Base-by-base conservation (phyloP, 2,113 vertebrate species). In the Delphinus delphis region DNA sequence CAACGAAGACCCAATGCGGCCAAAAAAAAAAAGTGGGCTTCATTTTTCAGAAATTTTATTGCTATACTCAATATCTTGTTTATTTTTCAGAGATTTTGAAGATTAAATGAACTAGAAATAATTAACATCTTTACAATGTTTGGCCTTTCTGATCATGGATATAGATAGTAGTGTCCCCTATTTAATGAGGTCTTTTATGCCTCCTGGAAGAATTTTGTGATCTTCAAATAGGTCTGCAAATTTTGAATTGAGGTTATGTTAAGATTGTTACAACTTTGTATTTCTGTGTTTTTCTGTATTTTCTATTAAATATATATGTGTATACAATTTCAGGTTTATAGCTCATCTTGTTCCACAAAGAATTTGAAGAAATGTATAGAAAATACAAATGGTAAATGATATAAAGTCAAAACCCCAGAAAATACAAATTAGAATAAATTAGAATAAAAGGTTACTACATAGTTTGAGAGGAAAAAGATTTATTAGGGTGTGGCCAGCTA, bases 41-140 rank as follows among this genome's bases (percentile, higher is more conserved):
- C 21, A 26, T 90, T 92, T 81, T 90, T 87, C 14, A 95, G 44
- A 88, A 96, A 90, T 83, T 95, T n/a, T 82, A 77, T 87, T 93
- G 86, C 38, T 88, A 25, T 44, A 8, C 6, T 94, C 62, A 87
- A 11, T 83, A 25, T 90, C 67, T 41, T 97, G 21, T 58, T 93
- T 74, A 38, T 83, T 93, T 97, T 95, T 90, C n/a, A 91, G n/a
- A 82, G 36, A 81, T 21, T 94, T 96, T 60, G 25, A 90, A 77
- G 88, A 79, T 70, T 33, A 31, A 50, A 77, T 77, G 31, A 77
- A n/a, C 44, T 21, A 77, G 74, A 53, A 77, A 33, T 77, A 83
- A 74, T 60, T 88, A 80, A 79, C 18, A 28, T 89, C 65, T 90
- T 95, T 86, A 28, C 12, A 60, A 17, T 82, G 15, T 70, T 89